Conservation (phyloP, 2,113 vertebrate species). For the Ranitomeya variabilis region DNA sequence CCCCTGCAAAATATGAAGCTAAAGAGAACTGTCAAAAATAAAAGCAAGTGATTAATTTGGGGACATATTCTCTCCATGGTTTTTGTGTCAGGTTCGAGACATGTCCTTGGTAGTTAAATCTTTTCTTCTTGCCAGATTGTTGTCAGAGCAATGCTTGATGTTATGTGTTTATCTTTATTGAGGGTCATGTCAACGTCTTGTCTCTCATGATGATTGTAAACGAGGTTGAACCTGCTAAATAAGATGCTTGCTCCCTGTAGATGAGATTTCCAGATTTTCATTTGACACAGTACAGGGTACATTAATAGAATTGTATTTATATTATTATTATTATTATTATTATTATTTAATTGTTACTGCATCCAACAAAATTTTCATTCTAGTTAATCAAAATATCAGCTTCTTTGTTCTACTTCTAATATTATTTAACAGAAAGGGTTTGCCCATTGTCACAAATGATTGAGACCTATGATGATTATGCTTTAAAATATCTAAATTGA, state of each 20-base stretch:
- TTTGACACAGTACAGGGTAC: background rate
- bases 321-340: background rate
- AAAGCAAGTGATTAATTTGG: conserved; percentile 48
- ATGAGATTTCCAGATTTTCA: background rate
- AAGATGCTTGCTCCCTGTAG: conserved; percentile 2
- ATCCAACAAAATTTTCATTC: background rate
- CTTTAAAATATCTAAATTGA: no score
- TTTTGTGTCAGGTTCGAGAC: conserved; percentile 39
- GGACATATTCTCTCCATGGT: conserved; percentile 31
- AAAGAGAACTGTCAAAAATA: conserved; percentile 53
- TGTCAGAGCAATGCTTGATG: conserved; percentile 50
- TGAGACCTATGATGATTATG: no score
- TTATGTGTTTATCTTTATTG: conserved; percentile 53
- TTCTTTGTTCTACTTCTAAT: background rate
- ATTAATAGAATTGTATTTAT: background rate
- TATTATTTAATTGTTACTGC: background rate
- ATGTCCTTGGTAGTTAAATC: conserved; percentile 57
- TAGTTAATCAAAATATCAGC: background rate
- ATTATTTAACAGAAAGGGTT: background rate
- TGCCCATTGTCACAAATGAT: no score
- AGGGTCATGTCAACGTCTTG: conserved; percentile 53
- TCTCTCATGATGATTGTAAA: conserved; percentile 52
- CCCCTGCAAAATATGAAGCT: conserved; percentile 36
- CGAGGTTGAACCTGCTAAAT: conserved; percentile 6
- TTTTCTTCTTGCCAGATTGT: conserved; percentile 49